These are phyloP conservation scores for Cybosia mesomella DNA, from an alignment of 2,888 invertebrate species.

Conservation along the genomic window DNA sequence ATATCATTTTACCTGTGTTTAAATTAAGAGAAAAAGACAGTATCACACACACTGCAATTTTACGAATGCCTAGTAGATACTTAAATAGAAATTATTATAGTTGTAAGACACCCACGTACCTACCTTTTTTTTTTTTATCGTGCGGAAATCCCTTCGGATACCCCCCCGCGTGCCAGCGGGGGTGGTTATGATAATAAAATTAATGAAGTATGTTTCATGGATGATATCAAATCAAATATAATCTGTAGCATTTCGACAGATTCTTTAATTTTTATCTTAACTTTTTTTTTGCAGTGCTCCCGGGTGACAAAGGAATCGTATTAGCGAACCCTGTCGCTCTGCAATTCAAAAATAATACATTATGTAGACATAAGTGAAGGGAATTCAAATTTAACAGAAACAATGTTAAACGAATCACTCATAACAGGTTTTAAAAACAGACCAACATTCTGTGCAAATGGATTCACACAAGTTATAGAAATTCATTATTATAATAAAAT, in stretches of 20 bases:
- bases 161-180: too few relatives aligned
- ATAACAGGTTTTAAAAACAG: not conserved
- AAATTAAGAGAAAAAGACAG: too few relatives aligned
- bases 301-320: not conserved
- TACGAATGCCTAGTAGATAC: too few relatives aligned
- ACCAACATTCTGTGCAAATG: not conserved
- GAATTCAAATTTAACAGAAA: not conserved
- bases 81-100: too few relatives aligned
- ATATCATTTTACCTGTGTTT: too few relatives aligned
- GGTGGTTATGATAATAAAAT: too few relatives aligned
- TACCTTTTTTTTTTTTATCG: too few relatives aligned
- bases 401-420: not conserved
- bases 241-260: not conserved
- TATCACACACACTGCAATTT: too few relatives aligned
- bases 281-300: not conserved
- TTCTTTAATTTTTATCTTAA: not conserved
- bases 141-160: too few relatives aligned
- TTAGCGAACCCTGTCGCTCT: conserved; percentile 1
- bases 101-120: too few relatives aligned
- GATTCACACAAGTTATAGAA: conserved; percentile 7
- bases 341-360: not conserved
- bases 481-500: not conserved
- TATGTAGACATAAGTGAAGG: conserved; percentile 1
- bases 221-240: too few relatives aligned
- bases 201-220: too few relatives aligned